These are phyloP conservation scores for Dasypus novemcinctus DNA, from an alignment of 2,113 vertebrate genomes.

Conservation along the genomic window DNA sequence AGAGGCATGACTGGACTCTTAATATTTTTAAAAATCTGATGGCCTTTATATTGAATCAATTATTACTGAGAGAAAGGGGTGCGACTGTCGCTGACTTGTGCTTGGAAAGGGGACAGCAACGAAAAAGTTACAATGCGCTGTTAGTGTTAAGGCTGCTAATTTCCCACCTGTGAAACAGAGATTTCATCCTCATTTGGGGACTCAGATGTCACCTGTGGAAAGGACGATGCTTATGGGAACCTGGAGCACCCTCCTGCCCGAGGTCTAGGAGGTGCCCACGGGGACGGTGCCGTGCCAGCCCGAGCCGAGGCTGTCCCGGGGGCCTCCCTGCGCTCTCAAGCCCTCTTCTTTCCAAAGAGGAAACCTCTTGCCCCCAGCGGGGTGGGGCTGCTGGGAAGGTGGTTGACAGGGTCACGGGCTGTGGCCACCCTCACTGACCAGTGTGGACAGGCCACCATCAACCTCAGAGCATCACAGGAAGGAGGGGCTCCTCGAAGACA, in stretches of 20 bases:
- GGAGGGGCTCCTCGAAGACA: background rate
- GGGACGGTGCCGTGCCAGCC: accelerated
- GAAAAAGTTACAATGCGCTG: background rate
- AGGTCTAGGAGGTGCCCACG: accelerated
- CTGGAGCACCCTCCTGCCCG: background rate
- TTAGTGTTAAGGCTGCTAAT: background rate
- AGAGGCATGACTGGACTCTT: background rate
- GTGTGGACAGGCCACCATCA: accelerated
- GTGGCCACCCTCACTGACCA: too few species aligned
- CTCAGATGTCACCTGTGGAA: background rate
- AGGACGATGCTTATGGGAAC: too few species aligned
- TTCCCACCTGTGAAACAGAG: background rate
- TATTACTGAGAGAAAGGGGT: background rate
- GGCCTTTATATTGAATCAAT: background rate
- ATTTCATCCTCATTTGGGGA: background rate
- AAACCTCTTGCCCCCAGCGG: accelerated
- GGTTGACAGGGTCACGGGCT: accelerated
- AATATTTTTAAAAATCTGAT: background rate
- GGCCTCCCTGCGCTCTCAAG: background rate
- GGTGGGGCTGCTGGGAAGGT: accelerated
- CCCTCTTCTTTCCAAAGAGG: background rate
- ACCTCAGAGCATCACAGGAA: accelerated
- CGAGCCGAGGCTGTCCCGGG: accelerated
- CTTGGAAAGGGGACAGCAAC: accelerated
- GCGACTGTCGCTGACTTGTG: background rate